A percentile compares a stretch with the other conserved stretches of the same genome.
Conservation (phyloP, 1,140 invertebrate genomes). For the Cydia splendana region DNA sequence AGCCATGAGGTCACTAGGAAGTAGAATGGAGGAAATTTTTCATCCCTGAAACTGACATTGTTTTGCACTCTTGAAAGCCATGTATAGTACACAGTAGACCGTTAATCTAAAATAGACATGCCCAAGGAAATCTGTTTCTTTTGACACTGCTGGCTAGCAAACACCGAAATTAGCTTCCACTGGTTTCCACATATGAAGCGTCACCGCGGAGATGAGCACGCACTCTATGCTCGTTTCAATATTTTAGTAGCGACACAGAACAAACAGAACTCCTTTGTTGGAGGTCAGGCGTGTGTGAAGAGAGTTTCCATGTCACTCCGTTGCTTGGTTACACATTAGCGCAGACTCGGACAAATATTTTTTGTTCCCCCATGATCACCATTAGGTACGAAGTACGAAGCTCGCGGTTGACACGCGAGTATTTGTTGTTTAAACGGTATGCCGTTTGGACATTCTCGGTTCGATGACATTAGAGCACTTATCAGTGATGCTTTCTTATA, state of each 20-base stretch:
- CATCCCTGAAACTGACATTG: too few relatives aligned
- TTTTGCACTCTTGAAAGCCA: too few relatives aligned
- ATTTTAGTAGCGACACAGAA: slow-evolving; percentile 76
- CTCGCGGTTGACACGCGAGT: slow-evolving; percentile 61
- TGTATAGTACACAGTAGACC: too few relatives aligned
- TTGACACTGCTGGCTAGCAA: not conserved
- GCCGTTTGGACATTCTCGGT: slow-evolving; percentile 44
- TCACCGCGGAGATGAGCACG: slow-evolving; percentile 59
- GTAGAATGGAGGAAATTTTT: too few relatives aligned
- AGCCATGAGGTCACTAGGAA: too few relatives aligned
- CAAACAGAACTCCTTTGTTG: slow-evolving; percentile 75
- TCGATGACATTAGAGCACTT: slow-evolving; percentile 27
- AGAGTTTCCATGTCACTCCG: slow-evolving; percentile 74
- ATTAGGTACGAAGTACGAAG: slow-evolving; percentile 45
- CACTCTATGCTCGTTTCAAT: slow-evolving; percentile 72
- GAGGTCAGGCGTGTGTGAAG: slow-evolving; percentile 75
- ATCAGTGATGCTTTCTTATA: not conserved
- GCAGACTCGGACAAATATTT: slow-evolving; percentile 71
- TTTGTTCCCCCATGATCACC: slow-evolving; percentile 74
- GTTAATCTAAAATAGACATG: too few relatives aligned
- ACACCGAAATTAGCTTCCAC: slow-evolving; percentile 40
- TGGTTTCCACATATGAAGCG: slow-evolving; percentile 48
- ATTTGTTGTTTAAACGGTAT: slow-evolving; percentile 58
- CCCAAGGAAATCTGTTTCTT: too few relatives aligned
- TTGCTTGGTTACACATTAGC: slow-evolving; percentile 74